Conservation (phyloP, 1,140 invertebrate species). For the Rhynchophorus ferrugineus region DNA sequence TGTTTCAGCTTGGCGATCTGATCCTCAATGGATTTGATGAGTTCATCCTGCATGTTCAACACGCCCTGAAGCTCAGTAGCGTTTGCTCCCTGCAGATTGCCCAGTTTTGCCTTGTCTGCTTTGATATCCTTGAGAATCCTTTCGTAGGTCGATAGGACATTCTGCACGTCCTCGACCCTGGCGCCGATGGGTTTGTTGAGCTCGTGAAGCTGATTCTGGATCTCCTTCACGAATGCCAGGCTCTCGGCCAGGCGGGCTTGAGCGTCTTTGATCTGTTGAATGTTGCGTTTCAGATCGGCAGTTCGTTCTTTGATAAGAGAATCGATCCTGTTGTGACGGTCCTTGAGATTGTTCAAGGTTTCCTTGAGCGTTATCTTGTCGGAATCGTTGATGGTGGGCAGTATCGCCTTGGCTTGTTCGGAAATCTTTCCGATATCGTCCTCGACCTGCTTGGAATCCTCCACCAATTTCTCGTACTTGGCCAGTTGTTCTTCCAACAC, state of each 20-base stretch:
- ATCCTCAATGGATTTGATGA: slow-evolving; percentile 73
- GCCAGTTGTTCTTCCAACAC: slow-evolving; percentile 76
- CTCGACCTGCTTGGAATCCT: slow-evolving; percentile 63
- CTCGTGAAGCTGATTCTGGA: slow-evolving; percentile 75
- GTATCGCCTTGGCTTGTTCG: slow-evolving; percentile 70
- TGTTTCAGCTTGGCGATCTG: slow-evolving; percentile 73
- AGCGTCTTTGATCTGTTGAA: slow-evolving; percentile 71
- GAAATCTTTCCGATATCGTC: slow-evolving; percentile 64
- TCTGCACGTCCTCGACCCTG: slow-evolving; percentile 75
- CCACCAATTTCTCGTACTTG: slow-evolving; percentile 73
- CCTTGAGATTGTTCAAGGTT: slow-evolving; percentile 66
- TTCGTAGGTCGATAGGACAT: slow-evolving; percentile 69
- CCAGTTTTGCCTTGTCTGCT: slow-evolving; percentile 69
- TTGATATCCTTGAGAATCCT: slow-evolving; percentile 71
- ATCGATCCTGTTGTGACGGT: slow-evolving; percentile 65
- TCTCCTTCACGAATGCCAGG: slow-evolving; percentile 67
- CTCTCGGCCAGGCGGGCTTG: slow-evolving; percentile 70
- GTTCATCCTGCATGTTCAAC: slow-evolving; percentile 72
- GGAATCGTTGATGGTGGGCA: slow-evolving; percentile 73
- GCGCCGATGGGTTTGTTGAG: slow-evolving; percentile 78
- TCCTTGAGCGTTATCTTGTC: slow-evolving; percentile 75
- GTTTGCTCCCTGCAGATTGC: slow-evolving; percentile 66
- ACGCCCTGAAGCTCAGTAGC: slow-evolving; percentile 70
- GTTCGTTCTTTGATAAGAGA: slow-evolving; percentile 68
- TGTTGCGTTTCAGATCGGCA: slow-evolving; percentile 60